A percentile compares a stretch with the other conserved stretches of the same genome.
Conservation (phyloP, 2,113 vertebrate genomes). For the Trichechus manatus region DNA sequence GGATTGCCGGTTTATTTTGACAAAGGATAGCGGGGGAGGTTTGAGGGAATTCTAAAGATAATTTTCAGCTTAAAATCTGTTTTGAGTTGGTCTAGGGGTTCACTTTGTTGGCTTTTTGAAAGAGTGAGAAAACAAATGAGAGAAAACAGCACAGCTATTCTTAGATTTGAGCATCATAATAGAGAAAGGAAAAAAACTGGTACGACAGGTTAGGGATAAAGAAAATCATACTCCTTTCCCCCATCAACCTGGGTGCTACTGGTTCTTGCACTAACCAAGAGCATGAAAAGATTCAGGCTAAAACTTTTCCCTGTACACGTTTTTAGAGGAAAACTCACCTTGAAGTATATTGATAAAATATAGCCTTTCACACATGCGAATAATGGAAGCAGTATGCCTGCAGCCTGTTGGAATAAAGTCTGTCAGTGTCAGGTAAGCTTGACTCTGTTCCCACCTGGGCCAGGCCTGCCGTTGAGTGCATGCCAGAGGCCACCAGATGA, state of each 20-base stretch:
- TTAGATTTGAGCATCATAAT: neutral
- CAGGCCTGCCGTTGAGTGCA: fast-evolving
- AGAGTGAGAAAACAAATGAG: neutral
- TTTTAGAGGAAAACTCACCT: neutral
- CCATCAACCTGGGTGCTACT: fast-evolving
- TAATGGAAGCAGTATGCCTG: neutral
- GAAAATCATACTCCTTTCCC: neutral
- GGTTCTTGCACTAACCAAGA: neutral
- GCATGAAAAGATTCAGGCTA: neutral
- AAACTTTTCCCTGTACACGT: fast-evolving
- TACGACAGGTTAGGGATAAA: neutral
- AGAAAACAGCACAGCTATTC: neutral
- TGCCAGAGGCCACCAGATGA: too few relatives aligned
- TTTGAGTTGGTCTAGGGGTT: neutral
- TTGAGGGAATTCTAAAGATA: neutral
- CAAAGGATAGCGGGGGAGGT: neutral
- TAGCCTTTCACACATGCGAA: neutral
- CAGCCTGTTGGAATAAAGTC: neutral
- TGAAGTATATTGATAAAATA: neutral
- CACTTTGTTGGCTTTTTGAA: neutral
- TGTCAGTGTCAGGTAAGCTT: neutral
- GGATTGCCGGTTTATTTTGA: neutral
- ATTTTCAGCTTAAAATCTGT: neutral
- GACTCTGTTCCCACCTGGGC: neutral
- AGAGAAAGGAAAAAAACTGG: neutral